Base-by-base conservation (phyloP, 2,888 invertebrate species). In the Tipula unca region DNA sequence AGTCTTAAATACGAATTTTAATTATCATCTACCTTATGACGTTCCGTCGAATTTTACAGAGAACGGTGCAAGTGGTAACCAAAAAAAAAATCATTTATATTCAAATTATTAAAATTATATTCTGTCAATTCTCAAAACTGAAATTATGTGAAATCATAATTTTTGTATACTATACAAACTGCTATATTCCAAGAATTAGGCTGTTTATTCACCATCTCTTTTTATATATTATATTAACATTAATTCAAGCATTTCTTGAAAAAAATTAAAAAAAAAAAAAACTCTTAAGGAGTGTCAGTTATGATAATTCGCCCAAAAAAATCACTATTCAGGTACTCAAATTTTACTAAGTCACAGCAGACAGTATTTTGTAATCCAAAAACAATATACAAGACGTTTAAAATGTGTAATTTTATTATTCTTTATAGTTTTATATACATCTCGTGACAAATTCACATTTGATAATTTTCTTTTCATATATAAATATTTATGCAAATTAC, bases 261-360 rank as follows among this genome's bases (percentile, higher is more conserved):
- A 17, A 69, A 69, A 10, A 0, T 25, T 25, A 69, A 69, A n/a
- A 48, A n/a, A 69, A 69, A 10, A 0, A 69, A 69, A 69, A 69
- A 8, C 10, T 25, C 25, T 69, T 25, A 69, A 69, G 69, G 69
- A 69, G 69, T 69, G 69, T 10, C 25, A 69, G 25, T 69, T 69
- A 69, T 69, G 69, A 69, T 69, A 69, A 69, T 69, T 69, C 69
- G 69, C 69, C 69, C 25, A 69, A 69, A 69, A 48, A 48, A n/a
- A 69, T 25, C 69, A 25, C 14, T 25, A 69, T 69, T 69, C 69
- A 69, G 69, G 20, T 69, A 69, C 48, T 17, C 10, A 69, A 25
- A 25, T 69, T 25, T 5, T 25, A 25, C 69, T n/a, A 48, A 48
- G 48, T 10, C 69, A 48, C 17, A 20, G 48, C 4, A 25, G 48